Percentiles rank a stretch among this genome's conserved stretches.
phyloP scores from a whole-genome alignment of 1,140 invertebrate species.

The Nasonia giraulti region DNA sequence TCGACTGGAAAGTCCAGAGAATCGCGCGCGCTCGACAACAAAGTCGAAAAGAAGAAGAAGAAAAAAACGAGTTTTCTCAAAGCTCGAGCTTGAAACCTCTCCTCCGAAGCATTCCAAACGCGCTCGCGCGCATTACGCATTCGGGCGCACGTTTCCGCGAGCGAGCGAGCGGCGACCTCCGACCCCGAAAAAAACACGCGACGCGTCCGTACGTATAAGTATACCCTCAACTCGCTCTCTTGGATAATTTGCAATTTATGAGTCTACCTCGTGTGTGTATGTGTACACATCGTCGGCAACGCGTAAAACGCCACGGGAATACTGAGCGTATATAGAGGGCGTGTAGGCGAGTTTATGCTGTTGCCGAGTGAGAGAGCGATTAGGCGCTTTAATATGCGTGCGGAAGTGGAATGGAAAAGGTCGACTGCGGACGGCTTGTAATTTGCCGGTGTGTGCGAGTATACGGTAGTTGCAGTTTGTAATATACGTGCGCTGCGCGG shows the following conservation, averaged over 20 bases:
- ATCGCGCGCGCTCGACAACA: too few species aligned
- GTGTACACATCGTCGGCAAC: neutral
- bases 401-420: neutral
- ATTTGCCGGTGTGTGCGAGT: neutral
- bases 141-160: neutral
- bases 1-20: neutral
- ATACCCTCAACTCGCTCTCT: neutral
- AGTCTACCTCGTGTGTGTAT: neutral
- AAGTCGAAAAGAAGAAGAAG: too few species aligned
- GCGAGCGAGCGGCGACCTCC: neutral
- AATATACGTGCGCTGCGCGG: too few species aligned
- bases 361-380: neutral
- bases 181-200: neutral
- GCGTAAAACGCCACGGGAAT: neutral
- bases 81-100: too few species aligned
- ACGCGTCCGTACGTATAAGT: neutral
- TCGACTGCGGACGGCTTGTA: neutral
- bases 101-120: too few species aligned
- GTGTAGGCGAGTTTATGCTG: neutral
- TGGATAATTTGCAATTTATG: conserved; percentile 1
- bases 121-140: neutral
- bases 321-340: neutral
- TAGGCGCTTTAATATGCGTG: neutral
- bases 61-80: too few species aligned
- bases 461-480: neutral